phyloP scores from a whole-genome alignment of 2,888 invertebrate genomes.

The Mimumesa dahlbomi region DNA sequence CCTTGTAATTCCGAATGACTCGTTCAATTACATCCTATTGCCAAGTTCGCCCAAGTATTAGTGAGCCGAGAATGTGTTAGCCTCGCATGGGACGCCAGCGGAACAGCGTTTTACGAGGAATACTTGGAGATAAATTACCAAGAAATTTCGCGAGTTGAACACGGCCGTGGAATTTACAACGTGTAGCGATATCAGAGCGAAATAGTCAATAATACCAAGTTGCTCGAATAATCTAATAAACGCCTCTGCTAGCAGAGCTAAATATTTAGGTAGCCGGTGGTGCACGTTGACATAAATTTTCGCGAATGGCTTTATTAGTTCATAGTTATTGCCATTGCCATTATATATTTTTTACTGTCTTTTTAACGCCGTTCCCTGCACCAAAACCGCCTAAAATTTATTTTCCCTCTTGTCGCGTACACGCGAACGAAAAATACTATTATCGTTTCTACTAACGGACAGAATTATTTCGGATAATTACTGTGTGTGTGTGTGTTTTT shows the following conservation, averaged over 20 bases:
- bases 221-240: constrained; percentile 11
- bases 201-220: constrained; percentile 17
- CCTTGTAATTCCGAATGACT: constrained; percentile 34
- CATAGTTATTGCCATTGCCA: no score
- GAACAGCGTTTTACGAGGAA: constrained; percentile 26
- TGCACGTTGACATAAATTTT: no score
- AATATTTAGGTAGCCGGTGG: no score
- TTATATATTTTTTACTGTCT: no score
- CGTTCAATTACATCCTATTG: constrained; percentile 35
- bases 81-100: neutral
- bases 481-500: no score
- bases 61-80: constrained; percentile 34
- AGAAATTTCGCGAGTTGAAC: constrained; percentile 35
- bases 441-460: no score
- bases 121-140: constrained; percentile 29
- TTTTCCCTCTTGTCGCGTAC: no score
- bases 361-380: no score
- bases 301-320: no score
- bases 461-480: no score
- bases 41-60: constrained; percentile 5
- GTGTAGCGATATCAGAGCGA: constrained; percentile 21
- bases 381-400: no score
- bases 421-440: no score
- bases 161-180: constrained; percentile 25
- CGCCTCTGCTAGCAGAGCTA: neutral